Evolutionary conservation across 2,797 vertebrate species (phyloP).

Genomic region (Siniperca undulata): DNA sequence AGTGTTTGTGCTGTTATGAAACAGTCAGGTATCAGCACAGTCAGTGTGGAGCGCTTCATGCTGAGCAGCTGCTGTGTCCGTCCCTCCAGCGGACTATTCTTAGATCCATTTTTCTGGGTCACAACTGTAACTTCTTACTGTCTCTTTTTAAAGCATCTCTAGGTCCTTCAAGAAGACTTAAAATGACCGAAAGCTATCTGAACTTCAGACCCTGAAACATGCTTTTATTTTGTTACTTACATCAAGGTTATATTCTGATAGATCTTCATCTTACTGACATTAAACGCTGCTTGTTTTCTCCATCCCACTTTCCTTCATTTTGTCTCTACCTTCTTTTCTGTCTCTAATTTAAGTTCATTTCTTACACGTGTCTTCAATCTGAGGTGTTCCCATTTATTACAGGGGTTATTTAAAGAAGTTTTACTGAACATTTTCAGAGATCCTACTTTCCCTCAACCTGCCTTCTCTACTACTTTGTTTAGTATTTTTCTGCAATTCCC

Average conservation of each 20-base stretch:
- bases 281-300: no score
- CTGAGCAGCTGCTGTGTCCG: constrained; percentile 42
- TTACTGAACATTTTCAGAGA: not conserved
- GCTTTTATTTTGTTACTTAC: constrained; percentile 9
- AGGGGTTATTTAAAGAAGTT: not conserved
- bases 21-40: constrained; percentile 23
- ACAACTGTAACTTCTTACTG: constrained; percentile 42
- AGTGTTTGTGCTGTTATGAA: constrained; percentile 14
- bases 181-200: not conserved
- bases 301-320: not conserved
- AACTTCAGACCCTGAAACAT: not conserved
- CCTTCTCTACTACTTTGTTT: not conserved
- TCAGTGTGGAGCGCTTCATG: constrained; percentile 17
- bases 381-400: not conserved
- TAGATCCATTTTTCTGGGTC: constrained; percentile 79
- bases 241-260: not conserved
- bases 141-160: not conserved
- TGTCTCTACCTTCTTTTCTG: not conserved
- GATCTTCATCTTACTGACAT: not conserved
- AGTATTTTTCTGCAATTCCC: not conserved
- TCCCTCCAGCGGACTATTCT: constrained; percentile 70
- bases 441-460: not conserved
- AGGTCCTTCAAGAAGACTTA: not conserved
- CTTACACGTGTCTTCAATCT: not conserved
- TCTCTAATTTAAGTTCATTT: not conserved